phyloP scores from a whole-genome alignment of 2,888 invertebrate genomes.

The Ryuthela nishihirai region DNA sequence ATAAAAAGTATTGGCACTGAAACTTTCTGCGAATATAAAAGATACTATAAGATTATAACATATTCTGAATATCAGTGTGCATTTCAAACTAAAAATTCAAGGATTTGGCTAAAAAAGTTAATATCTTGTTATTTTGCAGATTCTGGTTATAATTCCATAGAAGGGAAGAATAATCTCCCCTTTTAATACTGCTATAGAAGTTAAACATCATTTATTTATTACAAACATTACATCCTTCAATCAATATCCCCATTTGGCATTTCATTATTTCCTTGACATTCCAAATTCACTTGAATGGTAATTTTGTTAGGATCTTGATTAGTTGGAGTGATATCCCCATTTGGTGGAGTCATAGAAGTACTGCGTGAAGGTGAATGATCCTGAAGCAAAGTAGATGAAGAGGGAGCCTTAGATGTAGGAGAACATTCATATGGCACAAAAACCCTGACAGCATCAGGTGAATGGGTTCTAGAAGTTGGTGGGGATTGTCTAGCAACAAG shows the following conservation, averaged over 20 bases:
- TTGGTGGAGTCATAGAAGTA: constrained; percentile 30
- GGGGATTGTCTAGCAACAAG: constrained; percentile 48
- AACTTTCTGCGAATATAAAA: no score
- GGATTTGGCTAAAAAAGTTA: no score
- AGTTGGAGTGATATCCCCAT: constrained; percentile 37
- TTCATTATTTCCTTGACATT: constrained; percentile 13
- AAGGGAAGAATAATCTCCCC: no score
- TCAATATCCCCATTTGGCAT: constrained; percentile 19
- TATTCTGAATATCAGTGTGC: no score
- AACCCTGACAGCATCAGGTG: constrained; percentile 70
- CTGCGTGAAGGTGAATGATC: constrained; percentile 30
- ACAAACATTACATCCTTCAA: no score
- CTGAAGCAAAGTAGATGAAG: constrained; percentile 25
- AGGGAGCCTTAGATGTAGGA: constrained; percentile 22
- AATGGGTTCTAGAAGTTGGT: constrained; percentile 72
- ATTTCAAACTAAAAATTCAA: no score
- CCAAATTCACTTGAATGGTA: constrained; percentile 60
- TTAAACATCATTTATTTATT: no score
- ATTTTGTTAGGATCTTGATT: constrained; percentile 63
- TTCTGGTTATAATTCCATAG: no score
- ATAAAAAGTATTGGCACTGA: no score
- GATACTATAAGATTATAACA: no score
- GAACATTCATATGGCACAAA: constrained; percentile 65
- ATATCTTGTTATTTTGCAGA: no score
- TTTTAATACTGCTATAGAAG: no score